Base-by-base conservation (phyloP, 2,113 vertebrate species). In the Silurus glanis region DNA sequence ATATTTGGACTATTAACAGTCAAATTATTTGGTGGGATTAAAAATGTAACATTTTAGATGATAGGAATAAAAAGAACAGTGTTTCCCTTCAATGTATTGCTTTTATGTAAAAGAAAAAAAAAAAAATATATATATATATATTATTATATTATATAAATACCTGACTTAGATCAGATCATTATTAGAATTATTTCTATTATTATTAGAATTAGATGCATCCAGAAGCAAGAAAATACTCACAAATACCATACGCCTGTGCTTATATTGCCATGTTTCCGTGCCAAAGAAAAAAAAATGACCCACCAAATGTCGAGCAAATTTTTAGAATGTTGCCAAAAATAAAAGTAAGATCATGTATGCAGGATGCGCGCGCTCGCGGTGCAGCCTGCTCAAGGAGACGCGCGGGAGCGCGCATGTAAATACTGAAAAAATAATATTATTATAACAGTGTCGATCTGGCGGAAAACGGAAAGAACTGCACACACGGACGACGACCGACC, bases 211-310 rank as follows among this genome's bases (percentile, higher is more conserved):
- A 66, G 45, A 66, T 47, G 79, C 23, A 62, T 61, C 58, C 58
- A 81, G 47, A 58, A 83, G 47, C 28, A 72, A 45, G 55, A 16
- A 71, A 79, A 25, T 89, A 90, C 92, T 93, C 90, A 93, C 91
- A 82, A 53, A 87, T 49, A 84, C 72, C 61, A 61, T 84, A 82
- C 80, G 84, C 58, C 83, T 85, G 86, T 81, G 89, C 83, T 80
- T 80, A 62, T 67, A 86, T 74, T 84, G 79, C 88, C 89, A 82
- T 90, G 56, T 88, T 91, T 84, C 87, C 85, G 71, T 83, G 88
- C 59, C 88, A 82, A 78, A 85, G 78, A 90, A 2, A 9, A 51
- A 13, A 85, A 64, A 61, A 82, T 85, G 47, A 82, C 86, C 85
- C 81, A 87, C 71, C 85, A 84, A 78, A 86, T 88, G 69, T 90